Evolutionary conservation across 2,888 invertebrate genomes (phyloP), one percentile per base, ranked within the genome.

Genomic region (Spodoptera picta): DNA sequence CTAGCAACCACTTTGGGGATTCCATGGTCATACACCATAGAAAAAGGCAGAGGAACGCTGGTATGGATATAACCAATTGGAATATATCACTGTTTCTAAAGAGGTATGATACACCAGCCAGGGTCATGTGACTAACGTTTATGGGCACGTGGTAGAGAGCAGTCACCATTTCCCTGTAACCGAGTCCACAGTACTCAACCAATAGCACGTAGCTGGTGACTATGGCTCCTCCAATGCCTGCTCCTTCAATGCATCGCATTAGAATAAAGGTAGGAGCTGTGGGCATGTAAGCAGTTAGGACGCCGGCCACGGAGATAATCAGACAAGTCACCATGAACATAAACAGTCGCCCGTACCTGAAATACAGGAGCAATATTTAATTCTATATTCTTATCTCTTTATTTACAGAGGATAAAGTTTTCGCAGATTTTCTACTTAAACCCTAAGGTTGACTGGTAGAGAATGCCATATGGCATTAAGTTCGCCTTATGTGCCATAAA

Each of bases 1-100:
- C 90, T 83, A 92, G 73, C 65, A 92, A 73, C 93, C 93, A 93
- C 65, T 91, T 92, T 0, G 92, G 93, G 0, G 92, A 92, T 60
- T 92, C 93, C 65, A 85, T 75, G 2, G 85, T 9, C 23, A 90
- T 19, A 75, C 83, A 91, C 58, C 82, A 78, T 6, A 83, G 31
- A 0, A 61, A 27, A 3, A 85, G 83, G 43, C 85, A 85, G 0
- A 90, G 42, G 7, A 91, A 84, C n/a, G 89, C 65, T 1, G 92
- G 92, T 19, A 92, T 43, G 0, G 92, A 91, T 2, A 92, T 23
- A 0, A 87, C 87, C 6, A 91, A 44, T 67, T 92, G 91, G 5
- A 91, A 88, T 0, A 84, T 61, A 42, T 91, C 87, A 50, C 87
- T 89, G 54, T 92, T 57, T 23, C 91, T 84, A 9, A 92, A 44